These are phyloP conservation scores for Ypsolopha sequella DNA, from an alignment of 2,888 invertebrate genomes.

Conservation along the genomic window DNA sequence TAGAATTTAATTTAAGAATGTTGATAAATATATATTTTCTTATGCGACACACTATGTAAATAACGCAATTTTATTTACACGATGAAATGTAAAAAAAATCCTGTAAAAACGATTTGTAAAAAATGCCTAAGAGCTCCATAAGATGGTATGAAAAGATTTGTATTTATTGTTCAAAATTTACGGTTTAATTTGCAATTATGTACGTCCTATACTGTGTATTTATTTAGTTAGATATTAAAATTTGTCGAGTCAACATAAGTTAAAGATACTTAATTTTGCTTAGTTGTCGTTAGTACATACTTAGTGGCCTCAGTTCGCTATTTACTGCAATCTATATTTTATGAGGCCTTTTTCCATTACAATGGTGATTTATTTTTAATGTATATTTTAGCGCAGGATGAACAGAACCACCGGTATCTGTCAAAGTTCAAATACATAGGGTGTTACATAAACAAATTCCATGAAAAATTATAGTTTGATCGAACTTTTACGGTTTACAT, in stretches of 20 bases:
- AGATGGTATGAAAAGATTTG: too few relatives aligned
- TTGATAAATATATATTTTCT: slow-evolving; percentile 39
- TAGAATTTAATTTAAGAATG: slow-evolving; percentile 14
- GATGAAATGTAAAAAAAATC: too few relatives aligned
- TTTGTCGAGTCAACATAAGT: slow-evolving; percentile 1
- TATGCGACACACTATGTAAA: slow-evolving; percentile 49
- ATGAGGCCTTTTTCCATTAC: not conserved
- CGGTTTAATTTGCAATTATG: too few relatives aligned
- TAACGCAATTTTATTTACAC: slow-evolving; percentile 41
- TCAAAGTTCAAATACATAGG: too few relatives aligned
- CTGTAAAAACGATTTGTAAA: too few relatives aligned
- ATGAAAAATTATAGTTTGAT: too few relatives aligned
- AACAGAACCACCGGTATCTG: too few relatives aligned
- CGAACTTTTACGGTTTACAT: too few relatives aligned
- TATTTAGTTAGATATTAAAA: slow-evolving; percentile 15
- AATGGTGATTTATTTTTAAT: not conserved
- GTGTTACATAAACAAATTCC: too few relatives aligned
- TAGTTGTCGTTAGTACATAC: not conserved
- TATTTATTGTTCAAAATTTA: too few relatives aligned
- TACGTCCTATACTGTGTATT: slow-evolving; percentile 35
- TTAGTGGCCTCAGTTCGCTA: not conserved
- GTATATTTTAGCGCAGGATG: not conserved
- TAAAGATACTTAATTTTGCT: slow-evolving; percentile 2
- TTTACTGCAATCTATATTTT: not conserved
- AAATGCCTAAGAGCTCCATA: too few relatives aligned